phyloP scores from a whole-genome alignment of 2,797 vertebrate species.

The Ptychadena robeensis region DNA sequence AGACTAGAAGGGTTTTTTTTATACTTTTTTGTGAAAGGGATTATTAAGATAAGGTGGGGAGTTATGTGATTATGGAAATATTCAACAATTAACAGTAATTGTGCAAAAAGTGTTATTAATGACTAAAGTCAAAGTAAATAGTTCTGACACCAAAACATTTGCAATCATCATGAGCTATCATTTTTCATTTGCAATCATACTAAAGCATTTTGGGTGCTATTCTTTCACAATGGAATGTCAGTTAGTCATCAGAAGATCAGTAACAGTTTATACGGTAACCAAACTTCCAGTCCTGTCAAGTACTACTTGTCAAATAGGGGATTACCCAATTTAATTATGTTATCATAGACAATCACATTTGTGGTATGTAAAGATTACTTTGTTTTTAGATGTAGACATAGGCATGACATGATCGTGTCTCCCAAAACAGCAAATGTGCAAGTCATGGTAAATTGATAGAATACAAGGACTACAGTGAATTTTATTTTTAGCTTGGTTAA shows the following conservation, averaged over 20 bases:
- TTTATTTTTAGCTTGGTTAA: not conserved
- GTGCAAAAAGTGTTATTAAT: slow-evolving; percentile 26
- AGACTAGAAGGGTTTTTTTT: no score
- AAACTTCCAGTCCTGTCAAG: slow-evolving; percentile 43
- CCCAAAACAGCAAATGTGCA: not conserved
- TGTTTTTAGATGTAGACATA: slow-evolving; percentile 37
- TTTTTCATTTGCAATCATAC: no score
- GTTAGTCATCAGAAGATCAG: slow-evolving; percentile 42
- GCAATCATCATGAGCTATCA: slow-evolving; percentile 17
- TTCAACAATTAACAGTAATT: slow-evolving; percentile 29
- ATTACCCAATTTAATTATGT: slow-evolving; percentile 44
- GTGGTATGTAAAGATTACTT: slow-evolving; percentile 40
- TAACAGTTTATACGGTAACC: slow-evolving; percentile 36
- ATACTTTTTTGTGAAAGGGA: no score
- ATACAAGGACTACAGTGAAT: not conserved
- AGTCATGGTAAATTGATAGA: not conserved
- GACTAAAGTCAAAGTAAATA: slow-evolving; percentile 31
- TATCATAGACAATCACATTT: slow-evolving; percentile 41
- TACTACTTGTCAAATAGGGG: slow-evolving; percentile 31
- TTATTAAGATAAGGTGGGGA: no score
- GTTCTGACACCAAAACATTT: slow-evolving; percentile 22
- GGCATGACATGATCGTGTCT: not conserved
- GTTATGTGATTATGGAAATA: slow-evolving; percentile 13
- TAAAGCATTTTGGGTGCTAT: not conserved
- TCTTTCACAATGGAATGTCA: slow-evolving; percentile 21